Conservation (phyloP, 2,888 invertebrate genomes). For the Heteropelma amictum region DNA sequence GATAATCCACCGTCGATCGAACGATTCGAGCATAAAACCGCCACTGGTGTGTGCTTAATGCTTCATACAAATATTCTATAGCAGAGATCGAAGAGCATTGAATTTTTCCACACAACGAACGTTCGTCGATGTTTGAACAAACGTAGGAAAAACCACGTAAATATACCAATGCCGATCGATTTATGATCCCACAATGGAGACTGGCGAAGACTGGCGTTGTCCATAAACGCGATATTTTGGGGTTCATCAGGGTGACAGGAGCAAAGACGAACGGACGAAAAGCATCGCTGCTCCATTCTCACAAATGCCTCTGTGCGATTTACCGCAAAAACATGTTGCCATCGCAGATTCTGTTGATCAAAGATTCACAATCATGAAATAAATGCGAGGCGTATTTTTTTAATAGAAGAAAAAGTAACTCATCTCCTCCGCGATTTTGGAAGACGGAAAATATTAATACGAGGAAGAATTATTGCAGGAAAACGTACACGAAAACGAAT, state of each 20-base stretch:
- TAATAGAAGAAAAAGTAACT: no score
- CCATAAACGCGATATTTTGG: neutral
- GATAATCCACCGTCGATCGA: slow-evolving; percentile 31
- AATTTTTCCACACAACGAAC: neutral
- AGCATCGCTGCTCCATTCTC: no score
- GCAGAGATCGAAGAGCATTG: slow-evolving; percentile 2
- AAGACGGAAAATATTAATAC: no score
- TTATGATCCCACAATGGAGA: slow-evolving; percentile 40
- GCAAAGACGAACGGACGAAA: no score
- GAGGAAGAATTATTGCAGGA: no score
- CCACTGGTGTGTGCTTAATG: neutral
- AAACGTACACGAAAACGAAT: no score
- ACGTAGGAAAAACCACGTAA: slow-evolving; percentile 7
- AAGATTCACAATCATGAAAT: no score
- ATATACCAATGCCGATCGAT: slow-evolving; percentile 23
- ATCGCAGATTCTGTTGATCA: no score
- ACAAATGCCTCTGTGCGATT: no score
- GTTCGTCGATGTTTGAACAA: slow-evolving; percentile 2
- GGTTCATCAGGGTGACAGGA: slow-evolving; percentile 10
- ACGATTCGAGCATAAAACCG: slow-evolving; percentile 5
- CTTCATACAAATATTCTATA: neutral
- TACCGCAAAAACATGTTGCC: no score
- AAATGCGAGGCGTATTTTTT: no score
- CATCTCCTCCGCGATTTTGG: no score
- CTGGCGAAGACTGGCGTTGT: neutral